A percentile compares a stretch with the other conserved stretches of the same genome.
phyloP scores from a whole-genome alignment of 2,888 invertebrate genomes.

The Malachius bipustulatus region DNA sequence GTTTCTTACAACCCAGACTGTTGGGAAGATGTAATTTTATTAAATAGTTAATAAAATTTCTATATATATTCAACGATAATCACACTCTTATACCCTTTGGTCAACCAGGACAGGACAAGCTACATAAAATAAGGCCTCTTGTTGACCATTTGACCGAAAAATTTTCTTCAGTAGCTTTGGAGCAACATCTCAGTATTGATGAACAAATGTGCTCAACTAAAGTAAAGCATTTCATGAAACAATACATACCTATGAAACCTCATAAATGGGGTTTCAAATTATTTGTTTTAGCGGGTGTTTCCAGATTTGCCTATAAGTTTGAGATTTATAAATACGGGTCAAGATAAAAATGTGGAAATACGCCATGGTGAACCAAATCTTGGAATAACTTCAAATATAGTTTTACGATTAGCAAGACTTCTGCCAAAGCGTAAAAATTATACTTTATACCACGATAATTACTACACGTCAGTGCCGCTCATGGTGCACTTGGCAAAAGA shows the following conservation, averaged over 20 bases:
- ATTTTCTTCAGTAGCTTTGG: conserved; percentile 9
- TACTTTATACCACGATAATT: conserved; percentile 11
- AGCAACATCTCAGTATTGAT: conserved; percentile 12
- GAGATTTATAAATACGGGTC: conserved; percentile 13
- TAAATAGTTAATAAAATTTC: too few relatives aligned
- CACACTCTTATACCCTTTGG: conserved; percentile 19
- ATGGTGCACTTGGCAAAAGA: conserved; percentile 11
- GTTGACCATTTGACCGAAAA: conserved; percentile 18
- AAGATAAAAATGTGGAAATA: conserved; percentile 9
- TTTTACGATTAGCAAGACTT: conserved; percentile 8
- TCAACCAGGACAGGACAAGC: conserved; percentile 22
- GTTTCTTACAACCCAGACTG: too few relatives aligned
- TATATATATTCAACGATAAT: conserved; percentile 27
- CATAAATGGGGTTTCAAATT: conserved; percentile 13
- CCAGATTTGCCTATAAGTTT: conserved; percentile 12
- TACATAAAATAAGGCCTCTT: conserved; percentile 24
- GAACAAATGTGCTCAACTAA: conserved; percentile 13
- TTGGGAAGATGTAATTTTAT: too few relatives aligned
- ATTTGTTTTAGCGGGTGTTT: conserved; percentile 10
- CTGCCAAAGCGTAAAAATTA: conserved; percentile 10
- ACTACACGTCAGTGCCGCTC: conserved; percentile 13
- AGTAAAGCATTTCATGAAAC: conserved; percentile 10
- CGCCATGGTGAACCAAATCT: conserved; percentile 9
- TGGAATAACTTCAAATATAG: conserved; percentile 7
- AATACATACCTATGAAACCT: conserved; percentile 22